Conservation (phyloP, 92 coral and sea anemone species). For the Zoanthus solanderi region DNA sequence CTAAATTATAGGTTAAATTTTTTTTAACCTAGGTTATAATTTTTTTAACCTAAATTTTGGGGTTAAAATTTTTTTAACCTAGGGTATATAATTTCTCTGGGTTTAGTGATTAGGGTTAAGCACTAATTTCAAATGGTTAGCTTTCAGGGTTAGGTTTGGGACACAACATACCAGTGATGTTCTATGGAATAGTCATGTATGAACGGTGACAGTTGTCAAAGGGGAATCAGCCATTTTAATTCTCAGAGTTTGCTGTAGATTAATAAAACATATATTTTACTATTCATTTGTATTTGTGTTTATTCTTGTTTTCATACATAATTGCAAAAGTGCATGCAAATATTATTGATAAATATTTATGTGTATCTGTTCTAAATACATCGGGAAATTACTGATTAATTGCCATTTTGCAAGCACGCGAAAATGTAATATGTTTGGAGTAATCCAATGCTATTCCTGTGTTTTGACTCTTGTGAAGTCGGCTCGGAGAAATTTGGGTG, state of each 20-base stretch:
- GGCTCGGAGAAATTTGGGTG: slow-evolving; percentile 27
- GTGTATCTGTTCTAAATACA: slow-evolving; percentile 39
- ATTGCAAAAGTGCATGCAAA: slow-evolving; percentile 36
- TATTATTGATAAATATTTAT: slow-evolving; percentile 37
- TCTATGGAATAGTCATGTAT: slow-evolving; percentile 46
- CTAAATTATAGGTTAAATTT: too few relatives aligned
- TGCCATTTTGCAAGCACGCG: slow-evolving; percentile 30
- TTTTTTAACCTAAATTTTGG: too few relatives aligned
- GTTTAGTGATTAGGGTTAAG: slow-evolving; percentile 40
- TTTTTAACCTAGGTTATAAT: too few relatives aligned
- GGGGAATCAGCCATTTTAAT: slow-evolving; percentile 26
- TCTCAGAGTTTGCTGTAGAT: slow-evolving; percentile 33
- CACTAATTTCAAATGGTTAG: slow-evolving; percentile 32
- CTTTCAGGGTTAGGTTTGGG: slow-evolving; percentile 49
- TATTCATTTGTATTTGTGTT: slow-evolving; percentile 42
- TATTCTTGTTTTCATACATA: slow-evolving; percentile 39
- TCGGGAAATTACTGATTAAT: slow-evolving; percentile 44
- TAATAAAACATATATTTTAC: slow-evolving; percentile 30
- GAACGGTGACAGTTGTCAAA: slow-evolving; percentile 9
- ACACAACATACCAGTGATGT: slow-evolving; percentile 48
- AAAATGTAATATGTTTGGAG: slow-evolving; percentile 38
- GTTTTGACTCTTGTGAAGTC: not conserved
- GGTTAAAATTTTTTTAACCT: not conserved
- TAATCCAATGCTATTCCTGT: slow-evolving; percentile 24
- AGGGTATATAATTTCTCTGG: slow-evolving; percentile 42